phyloP scores from a whole-genome alignment of 2,888 invertebrate species.

The Ochropacha duplaris region DNA sequence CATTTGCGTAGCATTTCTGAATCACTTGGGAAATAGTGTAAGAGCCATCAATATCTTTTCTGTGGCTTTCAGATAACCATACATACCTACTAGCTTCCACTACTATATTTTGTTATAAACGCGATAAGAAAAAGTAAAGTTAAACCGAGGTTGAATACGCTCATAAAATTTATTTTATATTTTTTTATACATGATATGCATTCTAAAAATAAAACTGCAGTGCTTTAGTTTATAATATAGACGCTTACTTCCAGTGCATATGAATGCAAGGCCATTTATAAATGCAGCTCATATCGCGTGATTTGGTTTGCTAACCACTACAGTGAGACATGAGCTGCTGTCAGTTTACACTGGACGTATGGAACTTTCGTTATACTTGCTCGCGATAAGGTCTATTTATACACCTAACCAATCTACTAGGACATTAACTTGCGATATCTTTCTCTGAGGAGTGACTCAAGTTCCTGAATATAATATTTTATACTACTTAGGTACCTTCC shows the following conservation, averaged over 20 bases:
- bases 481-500: constrained; percentile 22
- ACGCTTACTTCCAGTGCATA: constrained; percentile 9
- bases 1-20: not conserved
- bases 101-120: no score
- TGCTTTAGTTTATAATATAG: not conserved
- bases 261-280: constrained; percentile 35
- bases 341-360: constrained; percentile 48
- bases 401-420: constrained; percentile 16
- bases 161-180: no score
- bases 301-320: constrained; percentile 63
- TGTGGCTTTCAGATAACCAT: not conserved
- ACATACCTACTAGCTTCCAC: not conserved
- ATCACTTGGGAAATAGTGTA: not conserved
- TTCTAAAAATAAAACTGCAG: not conserved
- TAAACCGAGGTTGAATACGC: no score
- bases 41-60: not conserved
- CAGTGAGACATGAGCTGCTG: constrained; percentile 54
- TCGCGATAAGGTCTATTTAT: constrained; percentile 56
- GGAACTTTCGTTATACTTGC: constrained; percentile 44
- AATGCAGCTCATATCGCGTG: constrained; percentile 54
- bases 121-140: no score
- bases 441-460: not conserved
- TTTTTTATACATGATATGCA: no score
- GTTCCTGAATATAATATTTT: not conserved
- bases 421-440: constrained; percentile 10